phyloP scores from a whole-genome alignment of 2,113 vertebrate genomes.

The Phaetusa simplex region DNA sequence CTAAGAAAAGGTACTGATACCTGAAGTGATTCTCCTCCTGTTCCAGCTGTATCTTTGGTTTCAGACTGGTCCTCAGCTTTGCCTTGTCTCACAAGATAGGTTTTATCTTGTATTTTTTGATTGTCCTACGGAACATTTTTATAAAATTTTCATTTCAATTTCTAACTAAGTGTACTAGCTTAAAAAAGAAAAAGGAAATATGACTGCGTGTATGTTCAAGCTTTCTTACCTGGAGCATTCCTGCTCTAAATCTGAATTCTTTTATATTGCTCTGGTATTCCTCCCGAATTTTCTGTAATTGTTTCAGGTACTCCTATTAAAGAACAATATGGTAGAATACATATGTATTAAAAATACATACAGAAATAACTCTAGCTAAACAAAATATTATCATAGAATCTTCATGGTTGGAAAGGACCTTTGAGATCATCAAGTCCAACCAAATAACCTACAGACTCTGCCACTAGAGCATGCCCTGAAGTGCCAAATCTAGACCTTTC shows the following conservation, averaged over 20 bases:
- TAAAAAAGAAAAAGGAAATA: background rate
- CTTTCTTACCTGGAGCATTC: slow-evolving; percentile 73
- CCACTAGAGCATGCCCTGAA: too few species aligned
- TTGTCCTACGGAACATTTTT: slow-evolving; percentile 53
- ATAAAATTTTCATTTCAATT: background rate
- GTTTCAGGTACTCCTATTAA: slow-evolving; percentile 84
- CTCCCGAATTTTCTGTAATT: slow-evolving; percentile 84
- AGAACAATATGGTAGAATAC: background rate
- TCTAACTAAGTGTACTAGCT: background rate
- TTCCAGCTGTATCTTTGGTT: background rate
- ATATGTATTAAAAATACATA: background rate
- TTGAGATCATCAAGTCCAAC: too few species aligned
- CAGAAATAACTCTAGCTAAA: background rate
- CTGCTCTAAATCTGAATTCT: slow-evolving; percentile 77
- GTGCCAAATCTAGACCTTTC: too few species aligned
- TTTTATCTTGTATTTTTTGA: slow-evolving; percentile 55
- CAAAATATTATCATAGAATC: background rate
- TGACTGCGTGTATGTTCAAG: background rate
- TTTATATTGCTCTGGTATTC: slow-evolving; percentile 83
- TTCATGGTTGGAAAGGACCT: too few species aligned
- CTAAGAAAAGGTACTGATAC: slow-evolving; percentile 19
- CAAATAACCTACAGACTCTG: too few species aligned
- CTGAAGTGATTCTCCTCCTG: slow-evolving; percentile 57
- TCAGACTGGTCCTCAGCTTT: background rate
- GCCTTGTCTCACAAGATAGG: slow-evolving; percentile 76